Evolutionary conservation across 1,140 invertebrate species (phyloP), one percentile per base, ranked within the genome.

Genomic region (Elysia chlorotica): DNA sequence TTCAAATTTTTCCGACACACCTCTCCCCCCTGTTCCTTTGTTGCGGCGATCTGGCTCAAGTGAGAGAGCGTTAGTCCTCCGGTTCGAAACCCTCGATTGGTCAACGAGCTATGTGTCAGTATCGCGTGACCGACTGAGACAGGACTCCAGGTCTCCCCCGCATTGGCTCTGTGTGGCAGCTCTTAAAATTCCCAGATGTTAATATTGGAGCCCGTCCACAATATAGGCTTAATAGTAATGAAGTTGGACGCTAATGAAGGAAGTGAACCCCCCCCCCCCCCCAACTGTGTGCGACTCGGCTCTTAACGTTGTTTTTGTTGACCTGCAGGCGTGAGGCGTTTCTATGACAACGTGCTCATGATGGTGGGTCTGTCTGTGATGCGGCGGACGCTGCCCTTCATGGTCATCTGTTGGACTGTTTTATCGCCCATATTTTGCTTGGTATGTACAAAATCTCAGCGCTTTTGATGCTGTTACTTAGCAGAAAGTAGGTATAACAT

Each of bases 321-420:
- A 19, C 25, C 76, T 78, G 25, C 71, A 88, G 86, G 91, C 28
- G 88, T 89, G 10, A 80, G 89, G 21, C 89, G 90, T 74, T 90
- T 92, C 75, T 89, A 88, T 61, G 90, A 91, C 67, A 92, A 91
- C 75, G 87, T 92, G 21, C 86, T 91, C 71, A 89, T 91, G 78
- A 92, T 92, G 92, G 90, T 92, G 83, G 91, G 91, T 1, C 38
- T 65, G n/a, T 19, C 33, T 17, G 70, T 67, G 67, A 71, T 75
- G 38, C 88, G 88, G 65, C 82, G 86, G 33, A 88, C 90, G 2
- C 89, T 87, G 73, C 82, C 81, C 53, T 92, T 89, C 76, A 91
- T 90, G 89, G 89, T 88, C 30, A 82, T 90, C 35, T 91, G 90
- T 77, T 92, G 91, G 91, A 85, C 89, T 10, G 85, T 90, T 59